Conservation (phyloP, 2,888 invertebrate species). For the Endomychus coccineus region DNA sequence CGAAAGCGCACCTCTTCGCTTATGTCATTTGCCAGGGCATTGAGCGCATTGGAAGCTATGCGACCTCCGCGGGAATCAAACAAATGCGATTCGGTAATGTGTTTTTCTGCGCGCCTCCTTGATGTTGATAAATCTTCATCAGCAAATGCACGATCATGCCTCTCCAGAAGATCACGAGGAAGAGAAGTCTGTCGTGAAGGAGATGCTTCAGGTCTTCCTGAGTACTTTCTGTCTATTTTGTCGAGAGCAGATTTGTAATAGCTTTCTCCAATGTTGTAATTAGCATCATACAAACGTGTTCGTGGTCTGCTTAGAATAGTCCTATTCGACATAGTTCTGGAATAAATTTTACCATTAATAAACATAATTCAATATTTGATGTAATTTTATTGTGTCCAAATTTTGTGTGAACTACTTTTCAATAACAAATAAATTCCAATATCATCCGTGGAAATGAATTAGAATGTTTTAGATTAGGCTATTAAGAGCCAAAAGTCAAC, state of each 20-base stretch:
- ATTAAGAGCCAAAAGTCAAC: no score
- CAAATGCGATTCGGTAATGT: slow-evolving; percentile 49
- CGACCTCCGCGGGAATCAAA: slow-evolving; percentile 59
- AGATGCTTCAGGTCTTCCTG: slow-evolving; percentile 45
- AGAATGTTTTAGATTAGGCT: no score
- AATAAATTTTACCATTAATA: slow-evolving; percentile 2
- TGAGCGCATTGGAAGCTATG: slow-evolving; percentile 40
- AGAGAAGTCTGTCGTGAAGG: slow-evolving; percentile 28
- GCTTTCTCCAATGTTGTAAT: slow-evolving; percentile 77
- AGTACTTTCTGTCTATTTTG: slow-evolving; percentile 64
- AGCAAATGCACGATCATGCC: slow-evolving; percentile 45
- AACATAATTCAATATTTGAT: no score
- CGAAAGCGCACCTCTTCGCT: slow-evolving; percentile 46
- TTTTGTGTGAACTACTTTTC: no score
- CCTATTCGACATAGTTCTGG: slow-evolving; percentile 32
- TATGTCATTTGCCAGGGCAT: slow-evolving; percentile 45
- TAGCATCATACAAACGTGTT: slow-evolving; percentile 78
- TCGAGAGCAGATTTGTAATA: slow-evolving; percentile 74
- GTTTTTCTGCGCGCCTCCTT: slow-evolving; percentile 46
- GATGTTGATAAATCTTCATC: slow-evolving; percentile 48
- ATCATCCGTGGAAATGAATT: no score
- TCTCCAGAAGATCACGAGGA: slow-evolving; percentile 37
- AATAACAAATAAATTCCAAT: no score
- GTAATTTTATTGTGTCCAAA: no score
- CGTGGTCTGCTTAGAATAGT: slow-evolving; percentile 53